phyloP scores from a whole-genome alignment of 2,888 invertebrate genomes.

The Heliconius charithonia region DNA sequence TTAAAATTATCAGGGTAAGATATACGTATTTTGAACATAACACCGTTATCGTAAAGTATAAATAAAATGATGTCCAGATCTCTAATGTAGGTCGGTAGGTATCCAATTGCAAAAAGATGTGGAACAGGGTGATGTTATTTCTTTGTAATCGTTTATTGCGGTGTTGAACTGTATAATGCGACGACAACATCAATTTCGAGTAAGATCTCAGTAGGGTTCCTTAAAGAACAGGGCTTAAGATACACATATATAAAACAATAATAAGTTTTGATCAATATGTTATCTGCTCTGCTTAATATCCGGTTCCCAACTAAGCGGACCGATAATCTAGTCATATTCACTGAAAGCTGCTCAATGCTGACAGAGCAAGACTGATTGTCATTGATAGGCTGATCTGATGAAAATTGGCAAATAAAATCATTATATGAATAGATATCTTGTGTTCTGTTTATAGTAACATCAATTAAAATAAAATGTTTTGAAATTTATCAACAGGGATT shows the following conservation, averaged over 20 bases:
- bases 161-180: too few species aligned
- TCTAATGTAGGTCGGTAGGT: neutral
- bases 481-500: conserved; percentile 62
- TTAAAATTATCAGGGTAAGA: conserved; percentile 82
- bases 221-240: too few species aligned
- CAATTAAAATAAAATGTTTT: neutral
- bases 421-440: neutral
- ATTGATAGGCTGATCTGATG: neutral
- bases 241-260: too few species aligned
- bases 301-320: neutral
- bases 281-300: too few species aligned
- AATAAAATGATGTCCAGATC: too few species aligned
- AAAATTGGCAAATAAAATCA: neutral
- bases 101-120: neutral
- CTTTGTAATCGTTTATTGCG: too few species aligned
- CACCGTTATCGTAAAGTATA: neutral
- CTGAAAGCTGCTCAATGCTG: neutral
- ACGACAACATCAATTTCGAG: too few species aligned
- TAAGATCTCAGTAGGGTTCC: too few species aligned
- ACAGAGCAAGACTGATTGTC: neutral
- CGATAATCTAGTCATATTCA: neutral
- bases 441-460: neutral
- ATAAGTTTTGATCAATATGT: too few species aligned
- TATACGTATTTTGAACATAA: neutral
- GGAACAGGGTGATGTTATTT: too few species aligned